Conservation (phyloP, 2,797 vertebrate genomes). For the Argya squamiceps region DNA sequence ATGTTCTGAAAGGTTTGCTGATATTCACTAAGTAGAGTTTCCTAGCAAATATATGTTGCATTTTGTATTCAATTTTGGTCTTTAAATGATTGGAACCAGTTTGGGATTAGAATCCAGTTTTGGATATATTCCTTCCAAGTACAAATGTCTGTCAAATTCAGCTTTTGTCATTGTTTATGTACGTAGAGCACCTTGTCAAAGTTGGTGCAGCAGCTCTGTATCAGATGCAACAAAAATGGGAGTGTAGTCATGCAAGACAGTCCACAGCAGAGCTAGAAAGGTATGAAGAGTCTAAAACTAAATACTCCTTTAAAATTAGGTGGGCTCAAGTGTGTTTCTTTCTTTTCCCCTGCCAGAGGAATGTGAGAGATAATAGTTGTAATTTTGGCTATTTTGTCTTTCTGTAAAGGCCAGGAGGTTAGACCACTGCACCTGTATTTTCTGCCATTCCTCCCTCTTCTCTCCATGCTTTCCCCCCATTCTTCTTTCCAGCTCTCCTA, state of each 20-base stretch:
- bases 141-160: background rate
- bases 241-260: background rate
- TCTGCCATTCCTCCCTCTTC: slow-evolving; percentile 52
- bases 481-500: slow-evolving; percentile 75
- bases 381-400: slow-evolving; percentile 63
- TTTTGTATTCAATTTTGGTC: background rate
- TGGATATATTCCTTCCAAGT: background rate
- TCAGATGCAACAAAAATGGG: background rate
- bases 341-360: background rate
- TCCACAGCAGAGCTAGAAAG: background rate
- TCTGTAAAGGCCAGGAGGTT: slow-evolving; percentile 75
- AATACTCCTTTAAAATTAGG: background rate
- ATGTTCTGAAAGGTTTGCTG: background rate
- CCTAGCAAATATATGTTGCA: background rate
- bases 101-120: background rate
- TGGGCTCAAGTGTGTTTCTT: background rate
- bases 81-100: background rate
- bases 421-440: slow-evolving; percentile 78
- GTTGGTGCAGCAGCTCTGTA: background rate
- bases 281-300: background rate
- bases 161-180: background rate
- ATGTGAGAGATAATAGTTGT: background rate
- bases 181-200: background rate
- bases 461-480: slow-evolving; percentile 66
- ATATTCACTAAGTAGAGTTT: background rate